Base-by-base conservation (phyloP, 2,888 invertebrate species). In the Disparrhopalites patrizii region DNA sequence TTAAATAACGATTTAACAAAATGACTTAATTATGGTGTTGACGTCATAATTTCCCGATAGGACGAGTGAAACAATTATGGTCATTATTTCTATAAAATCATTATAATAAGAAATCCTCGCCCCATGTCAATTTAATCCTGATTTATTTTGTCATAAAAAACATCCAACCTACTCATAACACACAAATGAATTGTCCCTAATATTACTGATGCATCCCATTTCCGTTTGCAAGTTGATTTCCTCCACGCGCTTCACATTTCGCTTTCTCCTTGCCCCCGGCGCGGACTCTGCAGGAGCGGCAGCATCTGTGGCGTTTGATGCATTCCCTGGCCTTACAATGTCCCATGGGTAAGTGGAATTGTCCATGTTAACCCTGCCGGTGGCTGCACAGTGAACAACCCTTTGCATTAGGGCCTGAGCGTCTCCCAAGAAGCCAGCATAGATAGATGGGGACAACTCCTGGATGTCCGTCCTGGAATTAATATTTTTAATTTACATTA, bases 401-500 rank as follows among this genome's bases (percentile, higher is more conserved):
- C 62, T 67, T 1, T 52, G 51, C 65, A 70, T 70, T 0, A 73
- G 61, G 18, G 56, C 28, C 23, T 60, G 20, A 28, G 68, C 69
- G 25, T 73, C 66, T 10, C 73, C 73, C 55, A 73, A 65, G 2
- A 73, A 30, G 7, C 71, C 71, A 4, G 68, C 67, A n/a, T 70
- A 68, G 3, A 69, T 69, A 33, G 33, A 43, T 2, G 55, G 40
- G 0, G 57, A 52, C 0, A 51, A 60, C 38, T 58, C 68, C 68
- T 25, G 65, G 23, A 28, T 7, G 15, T 67, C 68, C 66, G 43
- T 36, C 70, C 70, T 70, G 30, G 13, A 56, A 13, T 13, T 3
- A 65, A 50, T 20, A n/a, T n/a, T n/a, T n/a, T n/a, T n/a, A n/a
- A n/a, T n/a, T 50, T 25, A 8, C 33, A n/a, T 15, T 5, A 43